Evolutionary conservation across 2,888 invertebrate genomes (phyloP).

Genomic region (Gortyna flavago): DNA sequence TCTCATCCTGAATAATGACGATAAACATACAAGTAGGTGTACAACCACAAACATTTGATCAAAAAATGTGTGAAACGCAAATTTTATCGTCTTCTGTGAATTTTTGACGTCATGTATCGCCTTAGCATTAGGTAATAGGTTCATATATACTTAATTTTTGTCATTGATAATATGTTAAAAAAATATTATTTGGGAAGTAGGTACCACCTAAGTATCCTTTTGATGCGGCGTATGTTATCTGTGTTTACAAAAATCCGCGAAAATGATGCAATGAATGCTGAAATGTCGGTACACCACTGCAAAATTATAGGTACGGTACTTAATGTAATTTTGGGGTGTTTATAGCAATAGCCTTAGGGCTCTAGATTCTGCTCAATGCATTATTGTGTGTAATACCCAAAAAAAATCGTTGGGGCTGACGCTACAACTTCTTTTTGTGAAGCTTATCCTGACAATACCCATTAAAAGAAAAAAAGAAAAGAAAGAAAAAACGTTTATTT

Average conservation of each 20-base stretch:
- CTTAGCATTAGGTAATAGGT: slow-evolving; percentile 5
- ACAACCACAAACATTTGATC: slow-evolving; percentile 40
- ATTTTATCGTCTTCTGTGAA: slow-evolving; percentile 31
- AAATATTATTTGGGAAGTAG: neutral
- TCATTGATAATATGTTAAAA: neutral
- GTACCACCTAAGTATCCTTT: neutral
- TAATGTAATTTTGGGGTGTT: no score
- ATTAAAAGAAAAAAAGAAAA: no score
- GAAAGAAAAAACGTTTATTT: no score
- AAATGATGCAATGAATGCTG: neutral
- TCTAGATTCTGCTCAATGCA: neutral
- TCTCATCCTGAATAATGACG: slow-evolving; percentile 20
- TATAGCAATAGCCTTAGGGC: neutral
- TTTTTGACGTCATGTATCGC: slow-evolving; percentile 20
- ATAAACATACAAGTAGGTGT: slow-evolving; percentile 10
- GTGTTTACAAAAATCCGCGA: neutral
- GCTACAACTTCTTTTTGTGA: neutral
- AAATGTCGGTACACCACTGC: neutral
- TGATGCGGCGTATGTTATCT: neutral
- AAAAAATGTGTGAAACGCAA: slow-evolving; percentile 40
- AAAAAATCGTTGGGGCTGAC: neutral
- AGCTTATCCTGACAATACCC: neutral
- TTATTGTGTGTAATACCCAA: neutral
- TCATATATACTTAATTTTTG: neutral
- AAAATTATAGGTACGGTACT: neutral